Evolutionary conservation across 1,140 invertebrate species (phyloP), one percentile per base, ranked within the genome.

Genomic region (Drosophila kanapiae): DNA sequence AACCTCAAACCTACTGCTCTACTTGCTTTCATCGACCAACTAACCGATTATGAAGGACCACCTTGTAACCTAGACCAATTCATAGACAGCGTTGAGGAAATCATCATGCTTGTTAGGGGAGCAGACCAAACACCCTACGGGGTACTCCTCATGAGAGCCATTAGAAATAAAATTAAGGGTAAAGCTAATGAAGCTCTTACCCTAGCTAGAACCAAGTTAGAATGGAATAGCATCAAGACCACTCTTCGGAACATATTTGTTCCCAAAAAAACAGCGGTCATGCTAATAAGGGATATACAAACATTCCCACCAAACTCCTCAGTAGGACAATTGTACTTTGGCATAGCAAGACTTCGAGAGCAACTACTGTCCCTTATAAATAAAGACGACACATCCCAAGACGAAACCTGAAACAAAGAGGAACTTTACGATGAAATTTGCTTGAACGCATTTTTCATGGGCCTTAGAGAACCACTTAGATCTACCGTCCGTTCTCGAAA

Each of bases 71-170:
- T 68, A 3, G 37, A 68, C 4, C 16, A 40, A 23, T 51, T 60
- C 11, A 60, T 68, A 11, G 35, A 31, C 4, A 67, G 40, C 43
- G 56, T 37, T 6, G 56, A 59, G n/a, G 63, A 58, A 51, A 42
- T 69, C 6, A 61, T 69, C 4, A 53, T 62, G 38, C 38, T 69
- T 6, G 37, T 69, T 42, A 27, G 58, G 5, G 45, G 57, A 3
- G 51, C 64, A 3, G 64, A 68, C 14, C 37, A 67, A 33, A 60
- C 45, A 9, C 56, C 56, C 0, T 59, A 60, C 5, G 53, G 63
- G 5, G 47, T 42, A 11, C 8, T 61, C 2, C 31, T 69, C 3
- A 13, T 53, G 14, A 23, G 45, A 27, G 40, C 47, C 7, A 33
- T 53, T 35, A 14, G 57, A 0, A 69, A 69, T 8, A 61, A 69